Base-by-base conservation (phyloP, 1,140 invertebrate genomes). In the Tenebrio molitor region DNA sequence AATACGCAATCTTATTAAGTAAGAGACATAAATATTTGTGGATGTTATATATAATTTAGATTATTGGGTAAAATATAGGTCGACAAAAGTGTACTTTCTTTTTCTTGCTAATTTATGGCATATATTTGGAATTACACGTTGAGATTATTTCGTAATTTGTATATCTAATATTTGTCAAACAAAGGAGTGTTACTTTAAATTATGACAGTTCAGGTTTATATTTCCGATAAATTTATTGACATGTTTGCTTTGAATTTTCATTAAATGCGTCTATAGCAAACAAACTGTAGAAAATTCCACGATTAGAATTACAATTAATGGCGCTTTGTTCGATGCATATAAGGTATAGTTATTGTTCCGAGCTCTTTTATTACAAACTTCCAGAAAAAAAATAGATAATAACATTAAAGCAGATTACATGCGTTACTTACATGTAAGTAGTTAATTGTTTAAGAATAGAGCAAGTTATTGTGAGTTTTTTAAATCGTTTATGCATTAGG, bases 401-500 rank as follows among this genome's bases (percentile, higher is more conserved):
- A 46, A 46, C 42, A 16, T 46, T 16, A 46, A 46, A 15, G 7
- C 12, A 39, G 2, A 5, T 2, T 39, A 7, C 12, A 39, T 12
- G 6, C n/a, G 6, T 12, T 10, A 39, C 7, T n/a, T 39, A 39
- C 5, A 7, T 39, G 12, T 39, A 39, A 39, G 50, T 58, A 2
- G 50, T 15, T 58, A 29, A 58, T 58, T 58, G 50, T 58, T 58
- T 58, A 29, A 53, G 46, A 53, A 53, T 8, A 53, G 16, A 53
- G 46, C 10, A 53, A 23, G 19, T 53, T n/a, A 25, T 53, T 53
- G 19, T 5, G 19, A 21, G n/a, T 53, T 53, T 39, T 53, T 19
- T 16, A 21, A 66, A 66, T 66, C 42, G 36, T 25, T 42, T 66
- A 66, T 66, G 64, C 42, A 42, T 66, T 16, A 42, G 64, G 64